Conservation (phyloP, 2,113 vertebrate species). For the Rhegmatorhina hoffmannsi region DNA sequence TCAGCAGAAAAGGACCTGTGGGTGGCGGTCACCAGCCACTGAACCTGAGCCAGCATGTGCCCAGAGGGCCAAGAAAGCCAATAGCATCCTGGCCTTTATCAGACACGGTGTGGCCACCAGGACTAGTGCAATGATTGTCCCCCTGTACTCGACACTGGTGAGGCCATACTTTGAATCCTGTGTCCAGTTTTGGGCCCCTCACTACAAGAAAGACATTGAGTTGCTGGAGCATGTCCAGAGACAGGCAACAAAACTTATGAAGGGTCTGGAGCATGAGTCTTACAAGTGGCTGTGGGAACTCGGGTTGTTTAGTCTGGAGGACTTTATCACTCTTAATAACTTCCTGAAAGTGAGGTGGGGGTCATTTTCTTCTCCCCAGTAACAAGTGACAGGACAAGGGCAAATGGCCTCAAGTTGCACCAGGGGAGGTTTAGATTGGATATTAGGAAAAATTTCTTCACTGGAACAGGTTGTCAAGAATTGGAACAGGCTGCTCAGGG, state of each 20-base stretch:
- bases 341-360: background rate
- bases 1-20: background rate
- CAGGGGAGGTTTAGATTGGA: background rate
- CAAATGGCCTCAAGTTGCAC: background rate
- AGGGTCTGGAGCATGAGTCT: background rate
- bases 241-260: background rate
- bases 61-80: background rate
- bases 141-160: no score
- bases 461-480: background rate
- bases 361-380: background rate
- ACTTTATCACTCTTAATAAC: background rate
- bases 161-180: background rate
- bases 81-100: background rate
- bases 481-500: background rate
- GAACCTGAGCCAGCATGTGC: background rate
- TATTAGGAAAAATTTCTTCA: background rate
- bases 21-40: background rate
- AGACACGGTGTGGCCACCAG: background rate
- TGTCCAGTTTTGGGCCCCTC: background rate
- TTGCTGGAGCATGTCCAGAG: background rate
- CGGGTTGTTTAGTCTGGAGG: background rate
- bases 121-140: fast-evolving
- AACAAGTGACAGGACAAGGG: background rate
- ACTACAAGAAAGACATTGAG: background rate
- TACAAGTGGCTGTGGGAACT: background rate